Evolutionary conservation across 2,888 invertebrate genomes (phyloP).

Genomic region (Sycophila texana): DNA sequence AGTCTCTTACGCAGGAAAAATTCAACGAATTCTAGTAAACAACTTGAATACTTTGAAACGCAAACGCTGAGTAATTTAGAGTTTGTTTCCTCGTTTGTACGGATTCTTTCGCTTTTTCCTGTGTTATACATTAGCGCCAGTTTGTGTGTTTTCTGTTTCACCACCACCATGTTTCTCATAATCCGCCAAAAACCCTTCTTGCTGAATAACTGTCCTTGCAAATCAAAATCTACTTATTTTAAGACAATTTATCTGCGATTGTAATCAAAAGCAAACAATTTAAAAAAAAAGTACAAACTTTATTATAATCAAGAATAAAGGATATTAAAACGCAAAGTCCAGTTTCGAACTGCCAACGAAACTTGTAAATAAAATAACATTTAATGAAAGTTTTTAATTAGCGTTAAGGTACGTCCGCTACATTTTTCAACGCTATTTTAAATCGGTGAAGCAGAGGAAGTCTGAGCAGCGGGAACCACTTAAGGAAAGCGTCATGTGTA

Average conservation of each 20-base stretch:
- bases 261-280: neutral
- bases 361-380: constrained; percentile 21
- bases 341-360: constrained; percentile 19
- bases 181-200: constrained; percentile 53
- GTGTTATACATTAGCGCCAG: constrained; percentile 24
- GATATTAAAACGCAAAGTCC: no score
- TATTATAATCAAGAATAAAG: no score
- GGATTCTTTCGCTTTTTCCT: constrained; percentile 28
- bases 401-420: constrained; percentile 42
- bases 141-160: constrained; percentile 43
- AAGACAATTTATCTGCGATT: constrained; percentile 14
- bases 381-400: constrained; percentile 31
- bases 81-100: constrained; percentile 1
- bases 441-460: constrained; percentile 60
- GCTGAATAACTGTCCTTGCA: constrained; percentile 51
- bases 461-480: constrained; percentile 63
- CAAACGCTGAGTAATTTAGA: constrained; percentile 7
- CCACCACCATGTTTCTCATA: constrained; percentile 31
- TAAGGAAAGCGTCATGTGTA: constrained; percentile 53
- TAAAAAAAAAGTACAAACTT: neutral
- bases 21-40: constrained; percentile 16
- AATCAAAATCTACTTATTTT: constrained; percentile 40
- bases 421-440: constrained; percentile 48
- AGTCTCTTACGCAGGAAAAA: constrained; percentile 3
- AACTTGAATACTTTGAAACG: neutral